A percentile compares a stretch with the other conserved stretches of the same genome.
Conservation (phyloP, 2,888 invertebrate species). For the Phortica okadai region DNA sequence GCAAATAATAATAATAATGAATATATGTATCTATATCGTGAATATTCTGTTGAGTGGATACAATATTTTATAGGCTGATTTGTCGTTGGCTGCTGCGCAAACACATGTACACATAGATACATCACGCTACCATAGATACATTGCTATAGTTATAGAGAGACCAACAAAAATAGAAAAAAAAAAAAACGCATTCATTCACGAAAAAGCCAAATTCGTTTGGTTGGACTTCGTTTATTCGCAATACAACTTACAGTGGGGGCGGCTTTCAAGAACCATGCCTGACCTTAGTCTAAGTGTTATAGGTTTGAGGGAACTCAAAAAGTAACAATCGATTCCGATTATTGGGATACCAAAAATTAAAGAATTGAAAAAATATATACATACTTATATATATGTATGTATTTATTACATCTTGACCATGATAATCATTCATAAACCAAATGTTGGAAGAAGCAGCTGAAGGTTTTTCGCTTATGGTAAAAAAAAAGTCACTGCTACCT, state of each 20-base stretch:
- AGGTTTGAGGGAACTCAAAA: not conserved
- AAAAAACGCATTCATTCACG: not conserved
- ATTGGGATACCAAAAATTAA: slow-evolving; percentile 49
- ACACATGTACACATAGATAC: not conserved
- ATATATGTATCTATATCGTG: slow-evolving; percentile 1
- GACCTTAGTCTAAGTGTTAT: not conserved
- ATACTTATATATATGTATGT: slow-evolving; percentile 40
- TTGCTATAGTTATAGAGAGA: slow-evolving; percentile 4
- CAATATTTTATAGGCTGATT: slow-evolving; percentile 18
- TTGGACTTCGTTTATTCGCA: not conserved
- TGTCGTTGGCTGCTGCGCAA: not conserved
- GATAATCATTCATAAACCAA: slow-evolving; percentile 65
- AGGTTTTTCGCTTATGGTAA: not conserved
- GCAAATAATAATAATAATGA: slow-evolving; percentile 33
- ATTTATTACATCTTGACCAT: slow-evolving; percentile 36
- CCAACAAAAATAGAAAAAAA: not conserved
- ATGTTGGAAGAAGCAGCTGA: not conserved
- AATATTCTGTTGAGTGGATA: not conserved
- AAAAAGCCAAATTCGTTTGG: not conserved
- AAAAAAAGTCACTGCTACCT: not conserved
- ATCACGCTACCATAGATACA: not conserved
- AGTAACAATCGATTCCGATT: slow-evolving; percentile 22
- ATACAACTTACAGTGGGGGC: not conserved
- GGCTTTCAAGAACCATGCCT: slow-evolving; percentile 3
- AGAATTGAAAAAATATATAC: slow-evolving; percentile 36